A percentile compares a stretch with the other conserved stretches of the same genome.
Conservation (phyloP, 1,140 invertebrate species). For the Nephotettix cincticeps region DNA sequence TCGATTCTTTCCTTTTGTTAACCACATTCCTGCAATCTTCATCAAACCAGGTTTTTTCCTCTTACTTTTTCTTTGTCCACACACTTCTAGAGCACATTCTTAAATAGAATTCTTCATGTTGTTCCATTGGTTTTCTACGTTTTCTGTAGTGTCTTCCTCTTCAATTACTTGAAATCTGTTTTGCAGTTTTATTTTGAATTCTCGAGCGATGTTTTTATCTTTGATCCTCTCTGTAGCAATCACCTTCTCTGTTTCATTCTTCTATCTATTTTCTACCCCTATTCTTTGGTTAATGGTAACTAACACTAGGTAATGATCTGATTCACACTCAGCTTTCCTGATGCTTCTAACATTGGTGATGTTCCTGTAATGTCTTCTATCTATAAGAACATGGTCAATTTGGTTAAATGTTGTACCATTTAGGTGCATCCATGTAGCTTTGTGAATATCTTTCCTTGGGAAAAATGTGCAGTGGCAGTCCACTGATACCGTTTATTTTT, state of each 20-base stretch:
- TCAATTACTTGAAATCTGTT: neutral
- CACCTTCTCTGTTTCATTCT: neutral
- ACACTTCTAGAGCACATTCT: neutral
- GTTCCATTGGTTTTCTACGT: conserved; percentile 22
- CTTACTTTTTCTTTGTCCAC: conserved; percentile 19
- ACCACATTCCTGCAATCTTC: conserved; percentile 24
- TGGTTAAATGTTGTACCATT: conserved; percentile 31
- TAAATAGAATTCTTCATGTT: neutral
- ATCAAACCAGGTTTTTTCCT: conserved; percentile 33
- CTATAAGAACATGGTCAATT: conserved; percentile 36
- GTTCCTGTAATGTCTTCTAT: conserved; percentile 4
- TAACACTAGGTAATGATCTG: conserved; percentile 32
- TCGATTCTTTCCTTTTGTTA: conserved; percentile 20
- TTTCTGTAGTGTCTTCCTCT: neutral
- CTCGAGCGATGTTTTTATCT: neutral
- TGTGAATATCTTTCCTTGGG: conserved; percentile 38
- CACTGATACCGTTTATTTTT: too few relatives aligned
- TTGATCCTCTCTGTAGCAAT: conserved; percentile 1
- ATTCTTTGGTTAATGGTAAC: conserved; percentile 24
- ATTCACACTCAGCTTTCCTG: conserved; percentile 32
- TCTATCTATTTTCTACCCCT: neutral
- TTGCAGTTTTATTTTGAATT: neutral
- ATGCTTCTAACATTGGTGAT: conserved; percentile 25
- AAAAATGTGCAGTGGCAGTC: too few relatives aligned
- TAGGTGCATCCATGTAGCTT: conserved; percentile 32